Evolutionary conservation across 2,797 vertebrate species (phyloP), one percentile per base, ranked within the genome.

Genomic region (Lycodopsis pacificus): DNA sequence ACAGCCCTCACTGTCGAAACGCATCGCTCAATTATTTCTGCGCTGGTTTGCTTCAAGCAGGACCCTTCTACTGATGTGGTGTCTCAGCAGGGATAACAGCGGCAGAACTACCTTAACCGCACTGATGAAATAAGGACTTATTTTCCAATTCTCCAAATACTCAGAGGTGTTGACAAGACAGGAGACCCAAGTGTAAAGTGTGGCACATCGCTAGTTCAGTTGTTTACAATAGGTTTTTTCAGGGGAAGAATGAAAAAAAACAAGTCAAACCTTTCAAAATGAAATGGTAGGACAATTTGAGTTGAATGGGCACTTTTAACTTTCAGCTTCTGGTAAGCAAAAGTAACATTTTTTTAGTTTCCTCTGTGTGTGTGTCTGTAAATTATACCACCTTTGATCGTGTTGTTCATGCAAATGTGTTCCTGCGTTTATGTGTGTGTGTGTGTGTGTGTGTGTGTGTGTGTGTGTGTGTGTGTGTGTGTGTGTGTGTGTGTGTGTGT

Each of bases 121-220:
- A 2, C 8, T 49, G 59, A 62, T 53, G 12, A 61, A 82, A 77
- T 61, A 68, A 66, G 27, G 38, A 19, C 49, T 49, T 73, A 20
- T 67, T 67, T 76, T 70, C 38, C n/a, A 49, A 25, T 36, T 20
- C 6, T 14, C 48, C 7, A 72, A 61, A 69, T 7, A 64, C 71
- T 65, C 54, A 34, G 36, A 78, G 25, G 58, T 59, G 65, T 65
- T 62, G 19, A 59, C 42, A 77, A 53, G 54, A 49, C 32, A 19
- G 48, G n/a, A 17, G 34, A 62, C 17, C 22, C 38, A 20, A n/a
- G 36, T 44, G 32, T 76, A 36, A 62, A 49, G 32, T 49, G 49
- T 27, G 14, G 54, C 38, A 53, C 14, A 30, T 30, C 32, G 19
- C 30, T 19, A 36, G 3, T 77, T 69, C 0, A 59, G 66, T 62